phyloP scores from a whole-genome alignment of 2,113 vertebrate genomes.

The Cyprinodon brontotheroides region DNA sequence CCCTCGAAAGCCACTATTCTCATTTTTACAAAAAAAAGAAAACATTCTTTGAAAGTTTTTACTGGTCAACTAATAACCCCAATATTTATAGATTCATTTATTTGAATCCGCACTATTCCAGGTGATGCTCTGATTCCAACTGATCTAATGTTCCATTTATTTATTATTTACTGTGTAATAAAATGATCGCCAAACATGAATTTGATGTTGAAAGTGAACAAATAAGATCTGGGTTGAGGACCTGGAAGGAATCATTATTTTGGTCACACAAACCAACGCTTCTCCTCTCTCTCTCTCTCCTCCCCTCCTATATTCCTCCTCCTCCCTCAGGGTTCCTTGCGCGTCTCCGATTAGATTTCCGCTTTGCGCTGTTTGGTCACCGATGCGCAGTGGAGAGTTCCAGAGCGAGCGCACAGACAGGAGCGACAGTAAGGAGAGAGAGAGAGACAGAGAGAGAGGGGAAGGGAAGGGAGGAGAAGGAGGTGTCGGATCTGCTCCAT shows the following conservation, averaged over 20 bases:
- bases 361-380: conserved; percentile 70
- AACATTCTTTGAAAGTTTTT: background rate
- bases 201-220: conserved; percentile 24
- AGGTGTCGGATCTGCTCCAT: conserved; percentile 76
- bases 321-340: conserved; percentile 12
- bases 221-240: conserved; percentile 39
- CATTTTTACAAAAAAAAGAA: background rate
- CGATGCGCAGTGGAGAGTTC: conserved; percentile 59
- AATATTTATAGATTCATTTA: background rate
- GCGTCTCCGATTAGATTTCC: conserved; percentile 77
- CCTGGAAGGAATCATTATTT: conserved; percentile 55
- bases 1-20: background rate
- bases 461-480: conserved; percentile 69
- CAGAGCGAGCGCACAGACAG: conserved; percentile 30
- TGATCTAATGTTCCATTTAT: background rate
- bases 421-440: conserved; percentile 37
- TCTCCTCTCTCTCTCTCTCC: conserved; percentile 65
- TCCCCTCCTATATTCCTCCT: conserved; percentile 26
- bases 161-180: too few relatives aligned
- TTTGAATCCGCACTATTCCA: background rate
- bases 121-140: background rate
- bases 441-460: conserved; percentile 53
- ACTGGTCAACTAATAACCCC: background rate
- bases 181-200: conserved; percentile 28
- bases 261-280: conserved; percentile 68